Evolutionary conservation across 2,888 invertebrate species (phyloP).

Genomic region (Drosophila borborema): DNA sequence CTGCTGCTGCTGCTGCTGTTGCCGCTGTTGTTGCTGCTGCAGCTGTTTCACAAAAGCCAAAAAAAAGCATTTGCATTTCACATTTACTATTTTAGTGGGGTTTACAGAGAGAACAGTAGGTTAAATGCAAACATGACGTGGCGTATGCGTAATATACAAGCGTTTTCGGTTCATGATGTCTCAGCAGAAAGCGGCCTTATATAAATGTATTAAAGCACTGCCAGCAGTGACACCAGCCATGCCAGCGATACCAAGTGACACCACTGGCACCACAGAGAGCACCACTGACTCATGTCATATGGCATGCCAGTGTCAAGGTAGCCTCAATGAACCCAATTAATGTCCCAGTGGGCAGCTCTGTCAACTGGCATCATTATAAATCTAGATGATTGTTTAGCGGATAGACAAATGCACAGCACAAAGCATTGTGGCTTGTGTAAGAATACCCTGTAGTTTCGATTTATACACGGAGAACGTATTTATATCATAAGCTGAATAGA

Average conservation of each 20-base stretch:
- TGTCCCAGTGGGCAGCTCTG: constrained; percentile 40
- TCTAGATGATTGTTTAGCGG: constrained; percentile 45
- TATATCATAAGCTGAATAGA: neutral
- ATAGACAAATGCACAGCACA: constrained; percentile 25
- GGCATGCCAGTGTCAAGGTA: constrained; percentile 47
- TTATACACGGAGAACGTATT: neutral
- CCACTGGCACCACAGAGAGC: constrained; percentile 5
- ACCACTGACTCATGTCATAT: constrained; percentile 32
- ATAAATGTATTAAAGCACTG: constrained; percentile 5
- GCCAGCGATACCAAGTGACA: neutral
- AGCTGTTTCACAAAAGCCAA: constrained; percentile 71
- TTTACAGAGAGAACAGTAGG: constrained; percentile 15
- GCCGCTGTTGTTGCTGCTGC: constrained; percentile 62
- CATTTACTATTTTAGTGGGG: constrained; percentile 23
- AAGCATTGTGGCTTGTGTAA: constrained; percentile 16
- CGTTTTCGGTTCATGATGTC: constrained; percentile 41
- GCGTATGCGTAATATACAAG: constrained; percentile 73
- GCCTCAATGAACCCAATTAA: constrained; percentile 54
- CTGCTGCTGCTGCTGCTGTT: constrained; percentile 47
- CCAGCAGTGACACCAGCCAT: neutral
- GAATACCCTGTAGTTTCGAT: constrained; percentile 15
- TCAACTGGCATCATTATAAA: constrained; percentile 42
- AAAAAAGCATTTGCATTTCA: constrained; percentile 67
- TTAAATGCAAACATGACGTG: constrained; percentile 55
- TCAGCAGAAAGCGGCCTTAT: constrained; percentile 17